These are phyloP conservation scores for Chloroceryle inda DNA, from an alignment of 2,797 vertebrate genomes.

Conservation along the genomic window DNA sequence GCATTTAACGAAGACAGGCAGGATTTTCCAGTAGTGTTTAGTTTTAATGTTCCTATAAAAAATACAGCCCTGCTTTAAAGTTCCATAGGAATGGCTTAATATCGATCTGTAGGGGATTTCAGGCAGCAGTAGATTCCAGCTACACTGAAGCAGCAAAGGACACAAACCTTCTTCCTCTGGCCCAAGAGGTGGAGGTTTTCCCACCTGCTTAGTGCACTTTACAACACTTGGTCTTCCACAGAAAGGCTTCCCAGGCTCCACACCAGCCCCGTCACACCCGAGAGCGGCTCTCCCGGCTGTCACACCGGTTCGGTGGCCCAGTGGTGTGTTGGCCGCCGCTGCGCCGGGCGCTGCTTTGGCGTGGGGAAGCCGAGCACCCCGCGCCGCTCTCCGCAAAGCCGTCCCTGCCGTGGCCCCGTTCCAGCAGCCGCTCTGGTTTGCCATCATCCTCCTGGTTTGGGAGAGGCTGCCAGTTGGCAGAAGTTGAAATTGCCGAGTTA, in stretches of 20 bases:
- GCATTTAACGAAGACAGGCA: background rate
- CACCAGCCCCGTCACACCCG: accelerated
- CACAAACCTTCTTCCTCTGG: background rate
- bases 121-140: background rate
- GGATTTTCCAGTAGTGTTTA: background rate
- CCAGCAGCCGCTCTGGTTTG: background rate
- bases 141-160: background rate
- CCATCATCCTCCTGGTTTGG: background rate
- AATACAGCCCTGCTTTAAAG: background rate
- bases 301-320: background rate
- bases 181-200: background rate
- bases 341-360: accelerated
- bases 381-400: background rate
- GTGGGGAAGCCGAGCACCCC: accelerated
- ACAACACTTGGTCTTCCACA: accelerated
- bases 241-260: accelerated
- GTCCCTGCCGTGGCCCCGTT: background rate
- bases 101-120: background rate
- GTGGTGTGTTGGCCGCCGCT: accelerated
- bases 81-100: background rate
- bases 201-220: accelerated
- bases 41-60: background rate
- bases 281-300: accelerated
- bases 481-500: background rate
- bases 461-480: slow-evolving; percentile 59